phyloP scores from a whole-genome alignment of 2,888 invertebrate species.

The Tetranychus truncatus region DNA sequence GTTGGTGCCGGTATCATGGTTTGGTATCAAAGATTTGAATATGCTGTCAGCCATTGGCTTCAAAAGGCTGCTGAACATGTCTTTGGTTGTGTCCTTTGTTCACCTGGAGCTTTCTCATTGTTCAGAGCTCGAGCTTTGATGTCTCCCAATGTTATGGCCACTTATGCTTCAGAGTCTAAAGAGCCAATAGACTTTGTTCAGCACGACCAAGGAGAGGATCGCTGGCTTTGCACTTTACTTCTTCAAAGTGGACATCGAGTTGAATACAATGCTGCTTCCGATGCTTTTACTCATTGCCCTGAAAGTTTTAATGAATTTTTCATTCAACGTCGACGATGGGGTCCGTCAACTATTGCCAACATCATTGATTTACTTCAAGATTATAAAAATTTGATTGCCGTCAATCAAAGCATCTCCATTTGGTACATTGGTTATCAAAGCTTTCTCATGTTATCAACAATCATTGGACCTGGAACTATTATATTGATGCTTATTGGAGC shows the following conservation, averaged over 20 bases:
- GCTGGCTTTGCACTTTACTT: constrained; percentile 93
- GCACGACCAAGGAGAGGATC: constrained; percentile 61
- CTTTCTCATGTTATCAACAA: constrained; percentile 51
- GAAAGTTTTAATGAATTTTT: constrained; percentile 38
- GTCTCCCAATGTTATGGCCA: constrained; percentile 74
- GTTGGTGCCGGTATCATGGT: constrained; percentile 62
- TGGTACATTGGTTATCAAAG: constrained; percentile 33
- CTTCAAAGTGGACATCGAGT: constrained; percentile 92
- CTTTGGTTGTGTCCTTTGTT: constrained; percentile 71
- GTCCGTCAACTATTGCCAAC: constrained; percentile 42
- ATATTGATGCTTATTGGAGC: constrained; percentile 66
- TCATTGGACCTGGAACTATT: constrained; percentile 63
- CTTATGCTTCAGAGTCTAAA: constrained; percentile 56
- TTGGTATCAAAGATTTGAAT: constrained; percentile 74
- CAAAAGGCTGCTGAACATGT: constrained; percentile 80
- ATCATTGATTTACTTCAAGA: constrained; percentile 38
- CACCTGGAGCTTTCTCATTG: constrained; percentile 76
- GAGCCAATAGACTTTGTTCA: constrained; percentile 37
- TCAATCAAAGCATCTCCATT: constrained; percentile 40
- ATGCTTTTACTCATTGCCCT: constrained; percentile 40
- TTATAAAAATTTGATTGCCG: constrained; percentile 35
- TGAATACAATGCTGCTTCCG: constrained; percentile 91
- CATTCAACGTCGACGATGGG: constrained; percentile 41
- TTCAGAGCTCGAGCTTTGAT: constrained; percentile 71
- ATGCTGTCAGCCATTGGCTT: constrained; percentile 78